Evolutionary conservation across 2,113 vertebrate species (phyloP).

Genomic region (Ptyas mucosa): DNA sequence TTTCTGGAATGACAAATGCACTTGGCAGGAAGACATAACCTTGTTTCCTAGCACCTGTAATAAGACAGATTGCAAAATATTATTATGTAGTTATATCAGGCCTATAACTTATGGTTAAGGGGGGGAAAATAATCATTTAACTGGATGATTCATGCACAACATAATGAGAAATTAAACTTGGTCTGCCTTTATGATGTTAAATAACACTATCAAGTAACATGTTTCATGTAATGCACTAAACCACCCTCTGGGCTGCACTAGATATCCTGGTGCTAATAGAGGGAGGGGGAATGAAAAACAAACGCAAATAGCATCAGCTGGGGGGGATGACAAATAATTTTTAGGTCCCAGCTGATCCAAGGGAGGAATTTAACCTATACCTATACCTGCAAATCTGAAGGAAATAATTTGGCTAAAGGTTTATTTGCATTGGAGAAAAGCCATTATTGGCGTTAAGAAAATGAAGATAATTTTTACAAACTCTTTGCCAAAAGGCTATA

Average conservation of each 20-base stretch:
- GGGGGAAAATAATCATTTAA: slow-evolving; percentile 5
- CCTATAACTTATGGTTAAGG: not conserved
- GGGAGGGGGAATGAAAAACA: not conserved
- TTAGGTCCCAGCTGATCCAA: not conserved
- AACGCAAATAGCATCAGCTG: not conserved
- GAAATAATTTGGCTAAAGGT: not conserved
- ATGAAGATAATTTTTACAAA: not conserved
- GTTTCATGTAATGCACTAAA: not conserved
- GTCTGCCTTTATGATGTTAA: not conserved
- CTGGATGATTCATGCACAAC: slow-evolving; percentile 1
- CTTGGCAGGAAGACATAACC: slow-evolving; percentile 1
- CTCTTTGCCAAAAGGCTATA: not conserved
- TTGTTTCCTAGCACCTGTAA: not conserved
- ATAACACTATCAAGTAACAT: not conserved
- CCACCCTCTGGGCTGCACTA: not conserved
- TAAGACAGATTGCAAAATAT: slow-evolving; percentile 2
- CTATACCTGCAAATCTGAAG: not conserved
- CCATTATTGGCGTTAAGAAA: not conserved
- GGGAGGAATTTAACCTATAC: not conserved
- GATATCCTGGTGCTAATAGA: not conserved
- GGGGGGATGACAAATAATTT: not conserved
- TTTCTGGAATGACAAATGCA: slow-evolving; percentile 9
- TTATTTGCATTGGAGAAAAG: not conserved
- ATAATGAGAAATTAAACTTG: not conserved
- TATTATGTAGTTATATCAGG: not conserved